phyloP scores from a whole-genome alignment of 2,888 invertebrate genomes.

The Eilema depressum region DNA sequence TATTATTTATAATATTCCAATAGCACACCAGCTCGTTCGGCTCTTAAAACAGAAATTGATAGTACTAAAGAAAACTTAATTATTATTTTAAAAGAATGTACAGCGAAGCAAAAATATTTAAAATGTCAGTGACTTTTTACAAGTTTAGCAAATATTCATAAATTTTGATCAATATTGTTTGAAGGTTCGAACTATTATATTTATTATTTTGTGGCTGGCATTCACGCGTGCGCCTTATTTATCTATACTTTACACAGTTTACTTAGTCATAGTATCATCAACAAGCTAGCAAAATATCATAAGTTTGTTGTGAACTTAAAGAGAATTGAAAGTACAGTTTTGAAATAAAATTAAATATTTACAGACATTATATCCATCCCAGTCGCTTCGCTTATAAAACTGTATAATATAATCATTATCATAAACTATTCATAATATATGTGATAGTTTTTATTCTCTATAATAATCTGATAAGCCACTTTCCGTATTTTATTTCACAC shows the following conservation, averaged over 20 bases:
- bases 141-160: background rate
- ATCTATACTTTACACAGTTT: background rate
- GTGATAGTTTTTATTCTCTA: constrained; percentile 7
- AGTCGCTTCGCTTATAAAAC: constrained; percentile 45
- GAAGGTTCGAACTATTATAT: constrained; percentile 22
- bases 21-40: constrained; percentile 31
- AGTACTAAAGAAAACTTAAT: constrained; percentile 9
- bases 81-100: constrained; percentile 1
- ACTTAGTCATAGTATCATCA: background rate
- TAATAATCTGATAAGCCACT: constrained; percentile 13
- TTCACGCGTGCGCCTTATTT: constrained; percentile 25
- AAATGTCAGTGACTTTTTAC: background rate
- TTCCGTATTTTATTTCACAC: background rate
- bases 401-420: constrained; percentile 32
- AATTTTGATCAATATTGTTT: constrained; percentile 12
- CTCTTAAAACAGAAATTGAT: constrained; percentile 25
- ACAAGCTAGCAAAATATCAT: background rate
- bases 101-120: background rate
- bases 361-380: background rate
- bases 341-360: background rate
- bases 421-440: constrained; percentile 22
- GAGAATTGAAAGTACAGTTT: background rate
- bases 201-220: constrained; percentile 34
- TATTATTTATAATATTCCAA: constrained; percentile 51
- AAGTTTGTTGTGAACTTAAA: background rate